Percentiles rank a stretch among this genome's conserved stretches.
Evolutionary conservation across 2,113 vertebrate species (phyloP).

Genomic region (Melanostigma gelatinosum): DNA sequence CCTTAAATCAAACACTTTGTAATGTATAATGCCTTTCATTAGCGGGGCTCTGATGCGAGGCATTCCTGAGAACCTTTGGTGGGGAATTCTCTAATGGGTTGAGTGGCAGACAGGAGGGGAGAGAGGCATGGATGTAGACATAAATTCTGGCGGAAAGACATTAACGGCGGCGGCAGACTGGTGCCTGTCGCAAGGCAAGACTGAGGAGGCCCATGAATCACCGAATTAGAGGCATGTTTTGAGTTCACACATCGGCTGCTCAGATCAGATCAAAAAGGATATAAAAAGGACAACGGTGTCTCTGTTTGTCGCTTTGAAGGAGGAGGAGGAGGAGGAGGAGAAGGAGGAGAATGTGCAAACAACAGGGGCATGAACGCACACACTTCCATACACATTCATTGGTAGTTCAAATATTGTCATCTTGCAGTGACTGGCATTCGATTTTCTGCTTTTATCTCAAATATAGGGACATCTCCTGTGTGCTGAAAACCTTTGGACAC

Average conservation of each 20-base stretch:
- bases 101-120: slow-evolving; percentile 64
- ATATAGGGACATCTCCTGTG: background rate
- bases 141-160: slow-evolving; percentile 73
- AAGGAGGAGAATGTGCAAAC: slow-evolving; percentile 13
- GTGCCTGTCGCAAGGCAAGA: slow-evolving; percentile 64
- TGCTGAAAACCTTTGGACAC: background rate
- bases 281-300: slow-evolving; percentile 57
- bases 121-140: slow-evolving; percentile 66
- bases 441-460: background rate
- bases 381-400: background rate
- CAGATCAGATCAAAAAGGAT: slow-evolving; percentile 57
- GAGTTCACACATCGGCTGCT: slow-evolving; percentile 63
- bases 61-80: slow-evolving; percentile 60
- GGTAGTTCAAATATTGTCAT: background rate
- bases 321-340: background rate
- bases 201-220: slow-evolving; percentile 71
- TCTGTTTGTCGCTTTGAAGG: slow-evolving; percentile 44
- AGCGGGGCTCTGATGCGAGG: slow-evolving; percentile 72
- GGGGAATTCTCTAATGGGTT: slow-evolving; percentile 74
- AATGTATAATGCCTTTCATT: slow-evolving; percentile 83
- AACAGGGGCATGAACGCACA: slow-evolving; percentile 6
- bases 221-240: slow-evolving; percentile 64
- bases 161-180: slow-evolving; percentile 69
- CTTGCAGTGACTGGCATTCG: background rate
- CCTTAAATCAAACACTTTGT: slow-evolving; percentile 82